Percentiles rank a stretch among this genome's conserved stretches.
Conservation (phyloP, 2,888 invertebrate species). For the Yponomeuta plumbellus region DNA sequence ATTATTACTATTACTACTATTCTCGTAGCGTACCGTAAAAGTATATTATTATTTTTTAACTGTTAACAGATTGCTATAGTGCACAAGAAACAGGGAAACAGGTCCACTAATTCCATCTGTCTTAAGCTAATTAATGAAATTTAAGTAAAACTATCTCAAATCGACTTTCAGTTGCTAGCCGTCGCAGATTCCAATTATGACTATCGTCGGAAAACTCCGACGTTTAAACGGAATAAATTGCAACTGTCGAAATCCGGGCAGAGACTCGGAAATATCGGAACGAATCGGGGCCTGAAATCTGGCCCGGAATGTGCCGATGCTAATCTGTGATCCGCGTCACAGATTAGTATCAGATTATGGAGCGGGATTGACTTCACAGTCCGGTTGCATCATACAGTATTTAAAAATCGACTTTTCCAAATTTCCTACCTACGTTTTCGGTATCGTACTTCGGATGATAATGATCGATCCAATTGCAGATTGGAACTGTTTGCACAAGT, state of each 20-base stretch:
- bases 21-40: too few species aligned
- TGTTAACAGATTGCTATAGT: too few species aligned
- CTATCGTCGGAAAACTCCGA: background rate
- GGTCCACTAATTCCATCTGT: too few species aligned
- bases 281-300: background rate
- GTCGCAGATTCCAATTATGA: background rate
- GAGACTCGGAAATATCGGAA: background rate
- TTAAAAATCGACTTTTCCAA: background rate
- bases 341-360: background rate
- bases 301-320: conserved; percentile 6
- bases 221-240: background rate
- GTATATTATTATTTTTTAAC: too few species aligned
- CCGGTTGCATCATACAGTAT: background rate
- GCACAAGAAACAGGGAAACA: too few species aligned
- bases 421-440: too few species aligned
- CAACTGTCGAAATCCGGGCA: background rate
- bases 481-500: background rate
- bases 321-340: conserved; percentile 2
- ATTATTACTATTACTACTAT: too few species aligned
- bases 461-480: background rate
- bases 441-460: background rate
- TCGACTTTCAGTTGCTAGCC: background rate
- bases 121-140: background rate
- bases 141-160: background rate
- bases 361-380: background rate